Conservation (phyloP, 2,113 vertebrate species). For the Seriola quinqueradiata region DNA sequence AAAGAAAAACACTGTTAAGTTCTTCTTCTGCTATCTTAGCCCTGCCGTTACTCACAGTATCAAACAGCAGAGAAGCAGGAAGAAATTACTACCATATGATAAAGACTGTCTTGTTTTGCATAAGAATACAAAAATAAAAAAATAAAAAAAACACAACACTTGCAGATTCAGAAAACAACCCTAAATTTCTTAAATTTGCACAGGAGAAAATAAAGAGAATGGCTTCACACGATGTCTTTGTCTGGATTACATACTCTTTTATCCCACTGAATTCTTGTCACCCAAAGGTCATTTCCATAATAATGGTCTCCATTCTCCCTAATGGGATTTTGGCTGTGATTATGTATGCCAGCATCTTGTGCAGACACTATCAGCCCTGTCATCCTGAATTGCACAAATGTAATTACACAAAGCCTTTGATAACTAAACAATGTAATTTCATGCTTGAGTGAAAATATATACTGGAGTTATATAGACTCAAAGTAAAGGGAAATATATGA, state of each 20-base stretch:
- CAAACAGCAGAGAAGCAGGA: constrained; percentile 25
- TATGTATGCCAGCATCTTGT: constrained; percentile 76
- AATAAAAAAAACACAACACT: constrained; percentile 30
- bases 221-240: constrained; percentile 62
- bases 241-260: constrained; percentile 73
- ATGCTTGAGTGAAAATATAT: constrained; percentile 74
- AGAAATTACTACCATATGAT: constrained; percentile 22
- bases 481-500: constrained; percentile 51
- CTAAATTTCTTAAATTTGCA: constrained; percentile 59
- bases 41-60: constrained; percentile 26
- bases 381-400: constrained; percentile 79
- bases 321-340: constrained; percentile 82
- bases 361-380: constrained; percentile 77
- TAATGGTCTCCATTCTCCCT: constrained; percentile 77
- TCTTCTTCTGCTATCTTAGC: constrained; percentile 20
- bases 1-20: background rate
- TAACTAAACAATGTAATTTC: constrained; percentile 83
- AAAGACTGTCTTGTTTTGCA: constrained; percentile 23
- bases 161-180: constrained; percentile 35
- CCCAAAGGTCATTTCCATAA: constrained; percentile 85
- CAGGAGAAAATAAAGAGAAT: constrained; percentile 55
- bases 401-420: constrained; percentile 82
- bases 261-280: constrained; percentile 78
- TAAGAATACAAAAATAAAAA: constrained; percentile 29
- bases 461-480: constrained; percentile 38